phyloP scores from a whole-genome alignment of 2,113 vertebrate species.

The Callospermophilus lateralis region DNA sequence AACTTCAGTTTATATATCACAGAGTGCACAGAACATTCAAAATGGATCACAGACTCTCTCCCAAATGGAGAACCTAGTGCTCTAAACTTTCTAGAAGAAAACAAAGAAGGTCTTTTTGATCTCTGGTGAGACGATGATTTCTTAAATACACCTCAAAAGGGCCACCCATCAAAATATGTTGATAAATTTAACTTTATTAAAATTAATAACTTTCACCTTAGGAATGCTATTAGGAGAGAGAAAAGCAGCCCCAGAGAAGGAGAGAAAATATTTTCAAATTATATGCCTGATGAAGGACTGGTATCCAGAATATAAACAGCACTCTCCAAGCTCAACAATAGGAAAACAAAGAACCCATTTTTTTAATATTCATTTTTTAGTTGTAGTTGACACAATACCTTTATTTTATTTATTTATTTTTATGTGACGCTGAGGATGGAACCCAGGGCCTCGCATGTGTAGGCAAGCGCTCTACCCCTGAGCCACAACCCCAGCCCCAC shows the following conservation, averaged over 20 bases:
- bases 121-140: not conserved
- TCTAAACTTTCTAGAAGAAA: too few species aligned
- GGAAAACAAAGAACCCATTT: not conserved
- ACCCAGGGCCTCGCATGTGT: too few species aligned
- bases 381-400: too few species aligned
- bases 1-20: too few species aligned
- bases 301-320: not conserved
- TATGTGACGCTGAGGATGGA: too few species aligned
- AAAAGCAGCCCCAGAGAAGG: not conserved
- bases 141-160: not conserved
- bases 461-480: too few species aligned
- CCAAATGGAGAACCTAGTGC: not conserved
- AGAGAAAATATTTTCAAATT: not conserved
- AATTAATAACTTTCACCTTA: not conserved
- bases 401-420: too few species aligned
- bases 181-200: too few species aligned
- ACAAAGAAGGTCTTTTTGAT: not conserved
- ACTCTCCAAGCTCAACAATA: too few species aligned
- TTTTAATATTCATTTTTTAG: too few species aligned
- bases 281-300: not conserved
- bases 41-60: not conserved
- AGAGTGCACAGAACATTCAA: not conserved
- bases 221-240: not conserved
- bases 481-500: too few species aligned
- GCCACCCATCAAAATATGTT: too few species aligned